These are phyloP conservation scores for Hydraecia micacea DNA, from an alignment of 2,888 invertebrate genomes.

Conservation along the genomic window DNA sequence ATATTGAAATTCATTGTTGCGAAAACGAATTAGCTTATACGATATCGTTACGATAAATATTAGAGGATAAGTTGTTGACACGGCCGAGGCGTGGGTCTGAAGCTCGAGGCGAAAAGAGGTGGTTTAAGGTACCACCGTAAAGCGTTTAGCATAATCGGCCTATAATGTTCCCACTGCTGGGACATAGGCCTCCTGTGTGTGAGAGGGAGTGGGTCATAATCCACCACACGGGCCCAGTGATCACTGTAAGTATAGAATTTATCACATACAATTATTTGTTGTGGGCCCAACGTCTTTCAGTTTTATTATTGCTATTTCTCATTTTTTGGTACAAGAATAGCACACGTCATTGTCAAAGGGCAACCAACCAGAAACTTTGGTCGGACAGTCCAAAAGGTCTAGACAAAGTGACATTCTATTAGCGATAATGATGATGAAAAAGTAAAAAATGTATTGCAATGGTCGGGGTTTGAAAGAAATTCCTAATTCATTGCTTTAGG, in stretches of 20 bases:
- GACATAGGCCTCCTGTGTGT: neutral
- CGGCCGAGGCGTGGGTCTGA: slow-evolving; percentile 73
- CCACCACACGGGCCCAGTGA: too few relatives aligned
- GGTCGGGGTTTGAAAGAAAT: neutral
- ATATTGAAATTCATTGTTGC: slow-evolving; percentile 63
- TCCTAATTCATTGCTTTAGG: neutral
- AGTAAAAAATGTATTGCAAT: neutral
- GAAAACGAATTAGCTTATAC: slow-evolving; percentile 62
- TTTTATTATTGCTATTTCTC: neutral
- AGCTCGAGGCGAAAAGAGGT: slow-evolving; percentile 71
- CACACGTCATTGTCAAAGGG: neutral
- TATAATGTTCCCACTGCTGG: neutral
- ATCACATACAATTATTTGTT: neutral
- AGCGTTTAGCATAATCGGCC: slow-evolving; percentile 11
- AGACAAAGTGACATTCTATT: neutral
- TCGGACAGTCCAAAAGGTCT: neutral
- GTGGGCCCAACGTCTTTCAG: neutral
- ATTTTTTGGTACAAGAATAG: neutral
- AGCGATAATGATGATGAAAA: too few relatives aligned
- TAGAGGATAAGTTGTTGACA: slow-evolving; percentile 79
- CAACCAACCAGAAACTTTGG: neutral
- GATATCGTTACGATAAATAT: slow-evolving; percentile 59
- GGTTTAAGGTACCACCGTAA: slow-evolving; percentile 61
- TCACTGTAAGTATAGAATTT: neutral
- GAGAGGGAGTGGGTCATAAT: neutral